Conservation (phyloP, 2,797 vertebrate genomes). For the Acrossocheilus fasciatus region DNA sequence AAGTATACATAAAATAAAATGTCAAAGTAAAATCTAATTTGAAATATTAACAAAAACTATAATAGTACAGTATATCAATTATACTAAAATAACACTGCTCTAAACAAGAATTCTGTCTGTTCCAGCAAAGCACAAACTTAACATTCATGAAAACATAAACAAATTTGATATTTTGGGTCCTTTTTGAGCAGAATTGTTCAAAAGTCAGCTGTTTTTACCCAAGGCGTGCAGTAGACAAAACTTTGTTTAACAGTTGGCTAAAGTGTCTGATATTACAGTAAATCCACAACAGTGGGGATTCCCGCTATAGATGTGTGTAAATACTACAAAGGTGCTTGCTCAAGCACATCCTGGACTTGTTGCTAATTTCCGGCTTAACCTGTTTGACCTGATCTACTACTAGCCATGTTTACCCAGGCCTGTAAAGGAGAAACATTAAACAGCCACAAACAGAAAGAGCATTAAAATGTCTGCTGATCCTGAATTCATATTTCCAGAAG, state of each 20-base stretch:
- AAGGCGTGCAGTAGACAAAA: not conserved
- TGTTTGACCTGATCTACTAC: slow-evolving; percentile 45
- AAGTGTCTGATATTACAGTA: not conserved
- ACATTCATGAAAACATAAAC: not conserved
- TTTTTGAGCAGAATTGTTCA: not conserved
- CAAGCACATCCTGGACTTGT: slow-evolving; percentile 43
- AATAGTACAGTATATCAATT: not conserved
- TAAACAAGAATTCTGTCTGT: not conserved
- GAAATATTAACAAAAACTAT: not conserved
- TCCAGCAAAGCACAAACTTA: not conserved
- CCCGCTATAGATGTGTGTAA: slow-evolving; percentile 16
- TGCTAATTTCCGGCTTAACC: slow-evolving; percentile 46
- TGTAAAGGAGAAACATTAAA: slow-evolving; percentile 12
- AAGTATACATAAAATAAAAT: not conserved
- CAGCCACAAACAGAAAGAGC: not conserved
- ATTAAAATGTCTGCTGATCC: not conserved
- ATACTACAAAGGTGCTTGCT: slow-evolving; percentile 22
- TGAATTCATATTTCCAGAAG: slow-evolving; percentile 8
- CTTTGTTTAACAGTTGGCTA: not conserved
- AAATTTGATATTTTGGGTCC: not conserved
- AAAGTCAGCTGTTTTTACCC: not conserved
- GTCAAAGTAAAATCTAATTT: not conserved
- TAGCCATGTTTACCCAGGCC: not conserved
- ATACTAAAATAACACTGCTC: not conserved
- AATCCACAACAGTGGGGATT: slow-evolving; percentile 1